These are phyloP conservation scores for Aquatica leii DNA, from an alignment of 2,888 invertebrate genomes.

Conservation along the genomic window DNA sequence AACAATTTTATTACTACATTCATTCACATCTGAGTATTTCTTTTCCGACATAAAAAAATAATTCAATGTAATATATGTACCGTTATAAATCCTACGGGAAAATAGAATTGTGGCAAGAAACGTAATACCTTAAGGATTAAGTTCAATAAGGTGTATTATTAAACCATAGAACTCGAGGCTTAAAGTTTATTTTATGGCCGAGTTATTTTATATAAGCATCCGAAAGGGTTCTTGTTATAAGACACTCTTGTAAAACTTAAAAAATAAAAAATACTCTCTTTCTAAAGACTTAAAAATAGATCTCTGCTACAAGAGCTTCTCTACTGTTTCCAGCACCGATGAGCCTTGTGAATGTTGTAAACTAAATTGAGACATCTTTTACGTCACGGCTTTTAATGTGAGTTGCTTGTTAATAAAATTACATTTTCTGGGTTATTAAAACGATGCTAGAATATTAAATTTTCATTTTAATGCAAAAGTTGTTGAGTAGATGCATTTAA, in stretches of 20 bases:
- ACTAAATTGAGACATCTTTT: slow-evolving; percentile 8
- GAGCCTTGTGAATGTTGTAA: slow-evolving; percentile 5
- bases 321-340: background rate
- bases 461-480: no score
- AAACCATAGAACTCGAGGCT: slow-evolving; percentile 1
- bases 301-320: background rate
- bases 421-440: background rate
- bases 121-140: slow-evolving; percentile 11
- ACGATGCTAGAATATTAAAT: background rate
- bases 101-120: slow-evolving; percentile 4
- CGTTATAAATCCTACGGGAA: background rate
- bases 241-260: slow-evolving; percentile 5
- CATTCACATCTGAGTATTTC: background rate
- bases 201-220: slow-evolving; percentile 13
- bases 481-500: no score
- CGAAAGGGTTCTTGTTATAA: slow-evolving; percentile 8
- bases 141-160: slow-evolving; percentile 14
- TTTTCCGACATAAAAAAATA: background rate
- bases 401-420: slow-evolving; percentile 4
- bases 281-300: slow-evolving; percentile 6
- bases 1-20: background rate
- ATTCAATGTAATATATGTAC: background rate
- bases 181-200: slow-evolving; percentile 13
- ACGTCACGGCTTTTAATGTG: background rate
- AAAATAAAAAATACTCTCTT: slow-evolving; percentile 1